Base-by-base conservation (phyloP, 2,797 vertebrate species). In the Hyperoplus lanceolatus region DNA sequence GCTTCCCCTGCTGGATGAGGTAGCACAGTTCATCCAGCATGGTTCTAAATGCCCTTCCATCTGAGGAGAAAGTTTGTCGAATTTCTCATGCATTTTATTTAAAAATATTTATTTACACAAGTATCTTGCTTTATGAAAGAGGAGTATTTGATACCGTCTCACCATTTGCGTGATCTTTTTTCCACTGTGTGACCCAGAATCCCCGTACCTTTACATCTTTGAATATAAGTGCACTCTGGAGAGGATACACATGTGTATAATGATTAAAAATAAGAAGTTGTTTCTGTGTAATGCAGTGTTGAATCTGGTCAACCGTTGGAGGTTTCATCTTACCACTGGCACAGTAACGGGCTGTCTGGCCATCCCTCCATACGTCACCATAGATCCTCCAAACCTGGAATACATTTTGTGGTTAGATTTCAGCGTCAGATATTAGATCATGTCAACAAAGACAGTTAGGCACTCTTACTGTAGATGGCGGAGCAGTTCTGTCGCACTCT, bases 341-440 rank as follows among this genome's bases (percentile, higher is more conserved):
- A 97, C 92, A 43, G 89, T 96, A 43, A 99, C 93, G 0, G 98
- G 98, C 89, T 98, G 97, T 86, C 96, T 99, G 83, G 97, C 95
- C 98, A 99, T 99, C 7, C 97, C 97, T 4, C 98, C 98, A 0
- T 99, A 99, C 0, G 98, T 99, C 90, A 99, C 97, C 96, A 99
- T 95, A 65, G 96, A 96, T 43, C 97, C 97, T 70, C 96, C 95
- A 56, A 87, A 90, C 85, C 98, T 99, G 77, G 6, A 87, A 69
- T 56, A 59, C 13, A 67, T 13, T 2, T 21, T 18, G 1, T 62
- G 10, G 38, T 2, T 0, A n/a, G 4, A 5, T 29, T 43, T 50
- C 8, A 39, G 6, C 29, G 5, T 42, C 6, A 45, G 8, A 62
- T 21, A 16, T 74, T n/a, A 5, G 38, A 45, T 70, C 2, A 36